Conservation (phyloP, 92 coral and sea anemone genomes). For the Micromussa lordhowensis region DNA sequence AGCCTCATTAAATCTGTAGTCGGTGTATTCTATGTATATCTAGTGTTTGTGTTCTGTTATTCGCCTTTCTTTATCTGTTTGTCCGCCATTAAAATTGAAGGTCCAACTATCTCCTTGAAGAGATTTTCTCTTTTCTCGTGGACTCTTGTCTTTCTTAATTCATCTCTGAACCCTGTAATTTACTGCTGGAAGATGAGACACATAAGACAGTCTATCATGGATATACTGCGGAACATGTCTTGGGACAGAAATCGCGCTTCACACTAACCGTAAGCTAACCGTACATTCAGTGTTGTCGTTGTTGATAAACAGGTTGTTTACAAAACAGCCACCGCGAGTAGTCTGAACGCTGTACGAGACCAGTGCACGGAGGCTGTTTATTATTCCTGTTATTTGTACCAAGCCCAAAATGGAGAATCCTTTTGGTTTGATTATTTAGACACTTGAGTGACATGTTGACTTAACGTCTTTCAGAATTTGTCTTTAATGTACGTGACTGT, state of each 20-base stretch:
- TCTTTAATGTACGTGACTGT: not conserved
- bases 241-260: not conserved
- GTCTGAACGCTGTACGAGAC: too few species aligned
- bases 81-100: not conserved
- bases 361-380: too few species aligned
- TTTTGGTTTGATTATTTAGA: too few species aligned
- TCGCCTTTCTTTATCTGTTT: not conserved
- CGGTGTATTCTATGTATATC: not conserved
- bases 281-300: not conserved
- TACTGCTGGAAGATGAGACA: not conserved
- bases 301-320: not conserved
- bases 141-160: constrained; percentile 9
- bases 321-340: too few species aligned
- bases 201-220: not conserved
- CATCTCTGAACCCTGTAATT: not conserved
- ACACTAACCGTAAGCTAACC: not conserved
- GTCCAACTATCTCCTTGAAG: not conserved
- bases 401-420: too few species aligned
- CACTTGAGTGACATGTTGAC: too few species aligned
- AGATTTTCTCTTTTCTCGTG: constrained; percentile 6
- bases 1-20: not conserved
- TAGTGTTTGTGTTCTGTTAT: not conserved
- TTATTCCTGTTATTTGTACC: too few species aligned
- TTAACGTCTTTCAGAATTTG: too few species aligned
- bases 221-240: not conserved